Conservation (phyloP, 2,888 invertebrate genomes). For the Crocallis elinguaria region DNA sequence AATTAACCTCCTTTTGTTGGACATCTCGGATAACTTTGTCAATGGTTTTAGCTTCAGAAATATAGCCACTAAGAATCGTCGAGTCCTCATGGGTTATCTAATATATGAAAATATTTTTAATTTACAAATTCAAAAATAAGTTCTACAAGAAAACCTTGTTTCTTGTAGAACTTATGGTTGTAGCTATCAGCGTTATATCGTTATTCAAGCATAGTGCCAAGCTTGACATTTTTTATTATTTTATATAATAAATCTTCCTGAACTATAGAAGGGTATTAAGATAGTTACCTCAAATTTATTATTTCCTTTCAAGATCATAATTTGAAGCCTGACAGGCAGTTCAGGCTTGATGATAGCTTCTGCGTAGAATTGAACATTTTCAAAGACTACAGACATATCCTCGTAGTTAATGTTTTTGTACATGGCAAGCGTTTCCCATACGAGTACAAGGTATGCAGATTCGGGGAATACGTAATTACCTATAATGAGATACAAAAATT, state of each 20-base stretch:
- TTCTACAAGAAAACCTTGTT: too few relatives aligned
- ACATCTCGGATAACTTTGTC: slow-evolving; percentile 8
- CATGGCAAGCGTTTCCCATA: slow-evolving; percentile 81
- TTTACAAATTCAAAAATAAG: too few relatives aligned
- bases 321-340: slow-evolving; percentile 28
- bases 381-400: slow-evolving; percentile 39
- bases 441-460: slow-evolving; percentile 76
- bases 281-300: slow-evolving; percentile 47
- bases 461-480: slow-evolving; percentile 88
- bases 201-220: too few relatives aligned
- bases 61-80: slow-evolving; percentile 40
- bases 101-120: slow-evolving; percentile 1
- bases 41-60: slow-evolving; percentile 17
- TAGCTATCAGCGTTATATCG: too few relatives aligned
- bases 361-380: slow-evolving; percentile 37
- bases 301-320: slow-evolving; percentile 45
- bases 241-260: too few relatives aligned
- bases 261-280: too few relatives aligned
- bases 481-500: slow-evolving; percentile 19
- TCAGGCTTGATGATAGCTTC: slow-evolving; percentile 36
- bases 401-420: slow-evolving; percentile 60
- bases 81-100: slow-evolving; percentile 43
- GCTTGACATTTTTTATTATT: too few relatives aligned
- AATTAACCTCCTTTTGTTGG: slow-evolving; percentile 20
- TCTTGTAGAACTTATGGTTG: too few relatives aligned